Evolutionary conservation across 2,888 invertebrate genomes (phyloP), one percentile per base, ranked within the genome.

Genomic region (Heterodera filipjevi): DNA sequence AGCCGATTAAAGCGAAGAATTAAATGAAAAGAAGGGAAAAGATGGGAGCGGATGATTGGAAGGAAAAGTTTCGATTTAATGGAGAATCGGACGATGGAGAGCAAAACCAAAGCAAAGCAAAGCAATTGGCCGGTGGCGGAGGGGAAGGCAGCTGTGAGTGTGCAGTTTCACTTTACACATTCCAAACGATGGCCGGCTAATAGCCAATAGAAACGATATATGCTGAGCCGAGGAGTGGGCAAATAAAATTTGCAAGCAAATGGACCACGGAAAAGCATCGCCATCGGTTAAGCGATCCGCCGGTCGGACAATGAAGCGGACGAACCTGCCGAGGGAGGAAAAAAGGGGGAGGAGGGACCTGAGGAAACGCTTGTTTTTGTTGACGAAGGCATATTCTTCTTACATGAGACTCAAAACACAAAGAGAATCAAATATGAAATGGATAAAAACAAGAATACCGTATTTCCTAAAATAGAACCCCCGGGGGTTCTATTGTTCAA

Each of bases 151-250:
- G 59, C 59, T 59, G 59, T 59, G 59, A n/a, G 49, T 49, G 49
- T 49, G 49, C 49, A 22, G 59, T 59, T 27, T 59, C 59, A 59
- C 59, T 59, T 59, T 59, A 59, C 59, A 59, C 59, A 59, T 27
- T 53, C 53, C 53, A 16, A 22, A 49, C 59, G 59, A 59, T 59
- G 59, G 27, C 27, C 59, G 49, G 49, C 49, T 16, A 49, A 49
- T 39, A 39, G 39, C 39, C 49, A 19, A 49, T 19, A 14, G 16
- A 49, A 49, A 49, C 49, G 16, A 19, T 19, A 19, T 19, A 49
- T 49, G 39, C 39, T 49, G 19, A 49, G 49, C 49, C 19, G 19
- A 49, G 49, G 19, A 49, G 53, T 53, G n/a, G 59, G 22, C 59
- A n/a, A 59, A 59, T n/a, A 59, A 59, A n/a, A 22, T 8, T 27